Evolutionary conservation across 2,888 invertebrate species (phyloP).

Genomic region (Caenorhabditis imperialis): DNA sequence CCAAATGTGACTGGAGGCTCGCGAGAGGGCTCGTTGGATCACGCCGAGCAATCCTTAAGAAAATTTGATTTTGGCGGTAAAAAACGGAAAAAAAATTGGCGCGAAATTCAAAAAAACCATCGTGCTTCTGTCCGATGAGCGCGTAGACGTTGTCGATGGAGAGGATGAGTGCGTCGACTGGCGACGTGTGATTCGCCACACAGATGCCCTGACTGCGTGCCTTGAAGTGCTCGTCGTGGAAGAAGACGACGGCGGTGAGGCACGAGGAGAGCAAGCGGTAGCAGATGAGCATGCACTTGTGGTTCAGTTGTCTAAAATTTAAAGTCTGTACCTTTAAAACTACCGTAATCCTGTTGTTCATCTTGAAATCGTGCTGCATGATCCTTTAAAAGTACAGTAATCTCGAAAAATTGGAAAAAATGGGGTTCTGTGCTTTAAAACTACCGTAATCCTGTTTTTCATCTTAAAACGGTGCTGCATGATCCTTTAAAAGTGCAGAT

Average conservation of each 20-base stretch:
- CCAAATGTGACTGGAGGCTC: slow-evolving; percentile 99
- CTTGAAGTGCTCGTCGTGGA: slow-evolving; percentile 79
- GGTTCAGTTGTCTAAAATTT: slow-evolving; percentile 78
- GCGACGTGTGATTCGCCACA: slow-evolving; percentile 96
- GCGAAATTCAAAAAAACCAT: slow-evolving; percentile 90
- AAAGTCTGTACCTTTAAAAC: background rate
- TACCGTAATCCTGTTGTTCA: no score
- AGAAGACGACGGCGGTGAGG: slow-evolving; percentile 83
- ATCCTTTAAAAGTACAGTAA: no score
- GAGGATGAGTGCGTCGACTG: slow-evolving; percentile 89
- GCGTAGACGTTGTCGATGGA: slow-evolving; percentile 90
- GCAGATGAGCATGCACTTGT: slow-evolving; percentile 84
- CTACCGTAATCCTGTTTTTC: no score
- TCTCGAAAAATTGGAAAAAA: no score
- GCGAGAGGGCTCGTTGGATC: slow-evolving; percentile 90
- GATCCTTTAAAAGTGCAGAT: no score
- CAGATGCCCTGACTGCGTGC: slow-evolving; percentile 83
- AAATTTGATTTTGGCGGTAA: no score
- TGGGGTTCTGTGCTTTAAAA: no score
- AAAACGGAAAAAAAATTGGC: no score
- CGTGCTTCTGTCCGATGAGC: slow-evolving; percentile 96
- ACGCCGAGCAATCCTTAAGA: slow-evolving; percentile 81
- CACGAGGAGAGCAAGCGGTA: slow-evolving; percentile 87
- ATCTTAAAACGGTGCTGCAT: no score
- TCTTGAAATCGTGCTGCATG: no score